Percentiles rank a stretch among this genome's conserved stretches.
phyloP scores from a whole-genome alignment of 2,888 invertebrate genomes.

The Nineta flava region DNA sequence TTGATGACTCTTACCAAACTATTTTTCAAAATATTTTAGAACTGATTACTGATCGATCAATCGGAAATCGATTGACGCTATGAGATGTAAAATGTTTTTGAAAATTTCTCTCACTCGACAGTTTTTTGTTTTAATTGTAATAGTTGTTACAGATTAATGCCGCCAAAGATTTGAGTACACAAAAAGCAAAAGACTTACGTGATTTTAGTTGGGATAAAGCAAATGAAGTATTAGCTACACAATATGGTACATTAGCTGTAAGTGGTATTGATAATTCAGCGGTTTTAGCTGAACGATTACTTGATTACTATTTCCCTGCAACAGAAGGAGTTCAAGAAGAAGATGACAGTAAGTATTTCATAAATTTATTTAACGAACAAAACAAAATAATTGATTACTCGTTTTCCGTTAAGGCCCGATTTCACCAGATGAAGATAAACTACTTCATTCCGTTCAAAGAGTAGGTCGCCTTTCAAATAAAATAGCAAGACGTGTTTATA shows the following conservation, averaged over 20 bases:
- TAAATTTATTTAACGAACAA: too few species aligned
- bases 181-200: slow-evolving; percentile 45
- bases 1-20: too few species aligned
- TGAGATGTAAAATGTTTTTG: neutral
- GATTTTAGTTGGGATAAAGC: slow-evolving; percentile 56
- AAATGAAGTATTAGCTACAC: slow-evolving; percentile 50
- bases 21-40: too few species aligned
- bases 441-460: slow-evolving; percentile 53
- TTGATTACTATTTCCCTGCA: slow-evolving; percentile 57
- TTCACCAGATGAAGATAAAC: slow-evolving; percentile 42
- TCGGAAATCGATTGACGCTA: neutral
- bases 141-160: slow-evolving; percentile 24
- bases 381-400: too few species aligned
- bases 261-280: slow-evolving; percentile 51
- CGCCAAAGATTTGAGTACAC: slow-evolving; percentile 33
- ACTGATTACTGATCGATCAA: too few species aligned
- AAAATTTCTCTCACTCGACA: neutral
- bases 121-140: neutral
- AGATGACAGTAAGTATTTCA: slow-evolving; percentile 20
- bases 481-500: slow-evolving; percentile 52
- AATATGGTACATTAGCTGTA: slow-evolving; percentile 50
- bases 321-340: slow-evolving; percentile 36
- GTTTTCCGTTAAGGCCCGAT: slow-evolving; percentile 34
- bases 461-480: slow-evolving; percentile 55
- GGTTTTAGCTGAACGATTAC: slow-evolving; percentile 48